Percentiles rank a stretch among this genome's conserved stretches.
phyloP scores from a whole-genome alignment of 2,888 invertebrate species.

The Abscondita cerata region DNA sequence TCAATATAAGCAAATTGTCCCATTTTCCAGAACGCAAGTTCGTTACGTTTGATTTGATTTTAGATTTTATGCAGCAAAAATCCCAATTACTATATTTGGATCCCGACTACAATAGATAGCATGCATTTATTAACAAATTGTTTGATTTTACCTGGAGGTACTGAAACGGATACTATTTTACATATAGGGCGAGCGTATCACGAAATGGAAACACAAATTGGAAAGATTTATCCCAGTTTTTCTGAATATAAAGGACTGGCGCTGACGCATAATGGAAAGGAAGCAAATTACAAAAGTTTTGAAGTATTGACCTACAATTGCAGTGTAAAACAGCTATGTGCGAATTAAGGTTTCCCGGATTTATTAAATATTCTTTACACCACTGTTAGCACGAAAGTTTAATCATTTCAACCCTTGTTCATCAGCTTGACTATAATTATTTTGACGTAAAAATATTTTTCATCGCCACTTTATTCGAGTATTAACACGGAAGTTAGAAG shows the following conservation, averaged over 20 bases:
- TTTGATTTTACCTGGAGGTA: constrained; percentile 20
- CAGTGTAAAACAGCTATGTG: constrained; percentile 6
- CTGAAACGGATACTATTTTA: constrained; percentile 19
- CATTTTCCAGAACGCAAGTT: background rate
- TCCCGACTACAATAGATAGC: constrained; percentile 16
- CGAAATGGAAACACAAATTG: constrained; percentile 21
- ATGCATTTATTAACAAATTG: constrained; percentile 26
- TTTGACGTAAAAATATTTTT: too few relatives aligned
- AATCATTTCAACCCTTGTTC: too few relatives aligned
- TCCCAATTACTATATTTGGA: constrained; percentile 12
- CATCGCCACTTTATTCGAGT: too few relatives aligned
- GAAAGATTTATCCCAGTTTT: constrained; percentile 23
- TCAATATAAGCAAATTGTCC: background rate
- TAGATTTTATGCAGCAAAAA: constrained; percentile 23
- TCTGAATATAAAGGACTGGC: constrained; percentile 21
- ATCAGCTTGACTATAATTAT: too few relatives aligned
- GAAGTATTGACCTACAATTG: constrained; percentile 24
- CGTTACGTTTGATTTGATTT: constrained; percentile 3
- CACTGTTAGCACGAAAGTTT: too few relatives aligned
- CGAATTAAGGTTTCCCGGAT: background rate
- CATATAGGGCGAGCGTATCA: constrained; percentile 24
- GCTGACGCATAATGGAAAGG: constrained; percentile 18
- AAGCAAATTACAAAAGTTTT: constrained; percentile 18
- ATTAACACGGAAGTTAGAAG: too few relatives aligned
- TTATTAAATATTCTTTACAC: too few relatives aligned